Evolutionary conservation across 2,113 vertebrate species (phyloP).

Genomic region (Hemichromis elongatus): DNA sequence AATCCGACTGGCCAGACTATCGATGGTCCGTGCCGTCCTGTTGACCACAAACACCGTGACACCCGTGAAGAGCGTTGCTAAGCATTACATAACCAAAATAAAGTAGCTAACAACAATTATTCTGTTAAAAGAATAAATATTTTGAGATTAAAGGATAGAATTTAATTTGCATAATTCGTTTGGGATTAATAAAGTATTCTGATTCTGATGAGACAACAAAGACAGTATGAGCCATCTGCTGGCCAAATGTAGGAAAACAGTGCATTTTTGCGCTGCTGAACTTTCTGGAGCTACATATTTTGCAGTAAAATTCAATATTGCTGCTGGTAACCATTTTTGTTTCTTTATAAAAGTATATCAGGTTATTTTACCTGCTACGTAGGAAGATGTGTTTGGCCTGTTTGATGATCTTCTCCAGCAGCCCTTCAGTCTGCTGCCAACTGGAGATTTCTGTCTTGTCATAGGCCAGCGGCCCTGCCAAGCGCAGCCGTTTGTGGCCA

Average conservation of each 20-base stretch:
- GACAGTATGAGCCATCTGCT: neutral
- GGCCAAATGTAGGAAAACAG: neutral
- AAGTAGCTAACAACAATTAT: neutral
- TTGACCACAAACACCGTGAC: neutral
- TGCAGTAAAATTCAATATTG: neutral
- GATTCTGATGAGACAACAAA: neutral
- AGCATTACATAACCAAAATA: neutral
- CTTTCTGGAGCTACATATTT: neutral
- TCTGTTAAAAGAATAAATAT: neutral
- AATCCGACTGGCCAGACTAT: slow-evolving; percentile 90
- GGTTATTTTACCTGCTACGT: slow-evolving; percentile 78
- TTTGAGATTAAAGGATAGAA: neutral
- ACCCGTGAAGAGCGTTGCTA: neutral
- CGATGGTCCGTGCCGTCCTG: slow-evolving; percentile 93
- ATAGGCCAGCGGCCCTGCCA: slow-evolving; percentile 90
- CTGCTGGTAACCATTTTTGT: rapidly evolving
- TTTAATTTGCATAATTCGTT: neutral
- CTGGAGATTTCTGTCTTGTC: slow-evolving; percentile 88
- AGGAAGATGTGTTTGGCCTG: slow-evolving; percentile 98
- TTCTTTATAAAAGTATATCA: neutral
- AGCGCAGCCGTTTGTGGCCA: slow-evolving; percentile 88
- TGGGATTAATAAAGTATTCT: neutral
- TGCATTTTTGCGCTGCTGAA: rapidly evolving
- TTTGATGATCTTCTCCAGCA: slow-evolving; percentile 97
- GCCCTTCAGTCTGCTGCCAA: slow-evolving; percentile 87